These are phyloP conservation scores for Drosophila chauvacae DNA, from an alignment of 1,140 invertebrate species.

Conservation along the genomic window DNA sequence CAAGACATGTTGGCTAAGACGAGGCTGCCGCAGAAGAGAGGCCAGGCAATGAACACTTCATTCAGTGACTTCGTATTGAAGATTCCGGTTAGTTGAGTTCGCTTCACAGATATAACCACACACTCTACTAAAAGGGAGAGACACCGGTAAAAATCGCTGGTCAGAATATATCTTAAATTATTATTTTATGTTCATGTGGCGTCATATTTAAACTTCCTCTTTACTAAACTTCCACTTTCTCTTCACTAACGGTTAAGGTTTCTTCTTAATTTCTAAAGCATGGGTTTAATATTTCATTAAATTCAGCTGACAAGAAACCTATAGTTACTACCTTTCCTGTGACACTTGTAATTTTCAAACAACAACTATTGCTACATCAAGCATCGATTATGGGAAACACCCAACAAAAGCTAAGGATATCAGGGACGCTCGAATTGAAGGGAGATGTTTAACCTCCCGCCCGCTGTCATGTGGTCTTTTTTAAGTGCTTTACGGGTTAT, in stretches of 20 bases:
- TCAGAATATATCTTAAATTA: neutral
- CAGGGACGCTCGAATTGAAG: slow-evolving; percentile 6
- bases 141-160: neutral
- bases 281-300: neutral
- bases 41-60: slow-evolving; percentile 56
- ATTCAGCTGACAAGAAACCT: neutral
- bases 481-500: slow-evolving; percentile 78
- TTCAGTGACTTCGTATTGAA: slow-evolving; percentile 71
- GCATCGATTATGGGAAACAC: slow-evolving; percentile 54
- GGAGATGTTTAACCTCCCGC: slow-evolving; percentile 28
- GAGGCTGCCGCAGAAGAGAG: neutral
- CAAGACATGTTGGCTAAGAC: slow-evolving; percentile 1
- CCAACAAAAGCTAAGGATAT: neutral
- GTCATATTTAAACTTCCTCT: no score
- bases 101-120: slow-evolving; percentile 24
- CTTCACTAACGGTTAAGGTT: neutral
- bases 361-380: slow-evolving; percentile 26
- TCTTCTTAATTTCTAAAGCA: neutral
- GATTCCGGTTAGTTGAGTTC: slow-evolving; percentile 51
- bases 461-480: slow-evolving; percentile 73
- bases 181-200: no score
- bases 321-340: neutral
- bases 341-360: neutral
- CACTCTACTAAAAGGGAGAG: neutral
- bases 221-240: no score